Base-by-base conservation (phyloP, 1,140 invertebrate species). In the Diprion similis region DNA sequence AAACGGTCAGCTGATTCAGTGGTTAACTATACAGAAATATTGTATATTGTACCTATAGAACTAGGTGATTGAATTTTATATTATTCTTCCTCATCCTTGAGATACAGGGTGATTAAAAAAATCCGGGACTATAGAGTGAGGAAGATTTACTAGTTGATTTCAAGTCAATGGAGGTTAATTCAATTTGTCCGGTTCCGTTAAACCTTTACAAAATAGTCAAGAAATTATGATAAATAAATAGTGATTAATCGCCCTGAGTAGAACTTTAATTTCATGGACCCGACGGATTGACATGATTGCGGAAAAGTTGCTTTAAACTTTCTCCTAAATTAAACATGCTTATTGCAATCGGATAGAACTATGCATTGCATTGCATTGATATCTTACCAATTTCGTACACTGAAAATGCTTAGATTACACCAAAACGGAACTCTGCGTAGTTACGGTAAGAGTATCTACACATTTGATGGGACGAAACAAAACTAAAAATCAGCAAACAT, bases 1-100 rank as follows among this genome's bases (percentile, higher is more conserved):
- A 68, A 19, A 68, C 66, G 66, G 10, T 68, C 11, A 68, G 10
- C 66, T 68, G 66, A 68, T 68, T 68, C 66, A 45, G 18, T 68
- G n/a, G 7, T 59, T 59, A 59, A 59, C 51, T 59, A 59, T 59
- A 59, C 51, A 59, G 51, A 59, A 59, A 59, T 59, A 59, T 59
- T 59, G n/a, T 59, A 59, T 15, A 6, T 59, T 59, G 11, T 59
- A 59, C 51, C 51, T 59, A 59, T 59, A 59, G 51, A 59, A 59
- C 51, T 59, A 59, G 51, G 51, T 59, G 51, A 59, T 59, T 59
- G 51, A 59, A 59, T 37, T 37, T 37, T 37, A 37, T 37, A 37
- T 59, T 59, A 59, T 17, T 59, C n/a, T 59, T 59, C n/a, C 11
- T 59, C 51, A 59, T 59, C 51, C 51, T 59, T 59, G 9, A 59